A percentile compares a stretch with the other conserved stretches of the same genome.
Evolutionary conservation across 1,140 invertebrate genomes (phyloP).

Genomic region (Pogonognathellus flavescens): DNA sequence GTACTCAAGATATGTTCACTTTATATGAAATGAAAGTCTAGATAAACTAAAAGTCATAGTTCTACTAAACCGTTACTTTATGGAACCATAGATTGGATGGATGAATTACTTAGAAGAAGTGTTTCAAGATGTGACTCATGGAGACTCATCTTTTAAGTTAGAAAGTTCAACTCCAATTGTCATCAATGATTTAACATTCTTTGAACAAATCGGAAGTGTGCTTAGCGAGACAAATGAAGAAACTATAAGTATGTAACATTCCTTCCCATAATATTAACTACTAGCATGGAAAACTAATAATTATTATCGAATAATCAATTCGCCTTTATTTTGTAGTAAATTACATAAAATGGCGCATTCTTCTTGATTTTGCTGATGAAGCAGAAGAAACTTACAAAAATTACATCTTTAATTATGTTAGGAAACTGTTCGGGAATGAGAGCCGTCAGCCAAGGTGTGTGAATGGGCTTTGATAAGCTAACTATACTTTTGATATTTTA

Average conservation of each 20-base stretch:
- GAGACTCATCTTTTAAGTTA: background rate
- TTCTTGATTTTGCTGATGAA: background rate
- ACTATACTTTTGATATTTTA: too few species aligned
- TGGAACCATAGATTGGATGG: background rate
- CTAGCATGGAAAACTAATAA: too few species aligned
- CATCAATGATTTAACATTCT: background rate
- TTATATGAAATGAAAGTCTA: too few species aligned
- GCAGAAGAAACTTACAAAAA: background rate
- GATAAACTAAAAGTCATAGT: too few species aligned
- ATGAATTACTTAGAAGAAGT: conserved; percentile 23
- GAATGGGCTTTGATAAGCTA: background rate
- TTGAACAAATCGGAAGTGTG: background rate
- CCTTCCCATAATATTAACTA: too few species aligned
- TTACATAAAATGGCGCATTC: conserved; percentile 39
- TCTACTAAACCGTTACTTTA: too few species aligned
- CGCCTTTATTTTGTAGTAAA: conserved; percentile 5
- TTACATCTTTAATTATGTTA: background rate
- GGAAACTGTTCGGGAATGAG: background rate
- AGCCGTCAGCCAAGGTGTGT: background rate
- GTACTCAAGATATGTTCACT: too few species aligned
- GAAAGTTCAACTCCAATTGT: background rate
- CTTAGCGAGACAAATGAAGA: background rate
- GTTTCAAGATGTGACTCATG: background rate
- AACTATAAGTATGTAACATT: background rate
- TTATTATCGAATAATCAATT: background rate